Conservation (phyloP, 2,888 invertebrate species). For the Nomada fabriciana region DNA sequence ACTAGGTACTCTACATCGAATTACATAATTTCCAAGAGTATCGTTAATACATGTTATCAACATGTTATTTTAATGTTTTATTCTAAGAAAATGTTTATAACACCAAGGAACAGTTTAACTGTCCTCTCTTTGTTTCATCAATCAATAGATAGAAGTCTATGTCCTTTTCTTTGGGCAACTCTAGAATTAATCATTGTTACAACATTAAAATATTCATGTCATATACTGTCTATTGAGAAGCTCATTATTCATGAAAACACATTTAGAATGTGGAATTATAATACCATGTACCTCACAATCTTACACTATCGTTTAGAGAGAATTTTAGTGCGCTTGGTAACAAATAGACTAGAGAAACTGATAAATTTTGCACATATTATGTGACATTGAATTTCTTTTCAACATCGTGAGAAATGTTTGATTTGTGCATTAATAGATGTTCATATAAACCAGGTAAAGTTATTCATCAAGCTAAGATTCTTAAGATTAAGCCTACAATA, state of each 20-base stretch:
- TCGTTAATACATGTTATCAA: constrained; percentile 5
- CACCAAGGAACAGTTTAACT: constrained; percentile 41
- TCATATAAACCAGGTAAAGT: background rate
- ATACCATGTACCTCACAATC: constrained; percentile 2
- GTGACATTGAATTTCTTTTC: constrained; percentile 7
- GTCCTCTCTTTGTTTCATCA: constrained; percentile 1
- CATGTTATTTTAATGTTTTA: constrained; percentile 28
- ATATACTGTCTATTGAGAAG: constrained; percentile 14
- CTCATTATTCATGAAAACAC: background rate
- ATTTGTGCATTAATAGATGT: background rate
- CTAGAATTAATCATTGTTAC: background rate
- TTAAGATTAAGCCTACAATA: constrained; percentile 12
- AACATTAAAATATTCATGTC: constrained; percentile 18
- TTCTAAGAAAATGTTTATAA: constrained; percentile 15
- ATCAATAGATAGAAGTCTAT: constrained; percentile 5
- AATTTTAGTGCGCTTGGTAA: background rate
- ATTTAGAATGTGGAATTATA: background rate
- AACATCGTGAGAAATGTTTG: background rate
- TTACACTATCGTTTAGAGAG: background rate
- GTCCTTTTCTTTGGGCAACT: background rate
- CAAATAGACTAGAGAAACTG: background rate
- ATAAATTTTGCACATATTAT: background rate
- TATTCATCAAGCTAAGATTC: background rate
- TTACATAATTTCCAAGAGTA: constrained; percentile 30
- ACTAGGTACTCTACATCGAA: constrained; percentile 32